Evolutionary conservation across 1,140 invertebrate genomes (phyloP).

Genomic region (Macrotrachela quadricornifera): DNA sequence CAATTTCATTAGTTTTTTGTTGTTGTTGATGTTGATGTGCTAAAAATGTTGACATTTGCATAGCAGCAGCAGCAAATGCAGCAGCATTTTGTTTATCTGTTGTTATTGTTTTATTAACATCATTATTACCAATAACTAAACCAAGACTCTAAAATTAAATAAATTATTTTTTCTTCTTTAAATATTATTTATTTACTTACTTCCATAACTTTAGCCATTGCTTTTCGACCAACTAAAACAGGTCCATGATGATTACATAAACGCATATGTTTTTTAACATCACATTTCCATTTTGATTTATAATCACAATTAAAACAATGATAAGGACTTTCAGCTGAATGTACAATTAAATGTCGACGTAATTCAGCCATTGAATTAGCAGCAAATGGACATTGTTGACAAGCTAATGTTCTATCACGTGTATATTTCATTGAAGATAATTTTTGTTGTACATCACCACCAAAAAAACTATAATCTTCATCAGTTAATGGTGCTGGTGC

Average conservation of each 20-base stretch:
- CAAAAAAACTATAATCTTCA: too few species aligned
- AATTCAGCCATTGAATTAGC: constrained; percentile 24
- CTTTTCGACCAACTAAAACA: constrained; percentile 5
- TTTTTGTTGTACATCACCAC: not conserved
- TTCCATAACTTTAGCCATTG: constrained; percentile 8
- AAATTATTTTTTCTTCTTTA: too few species aligned
- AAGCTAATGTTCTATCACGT: constrained; percentile 5
- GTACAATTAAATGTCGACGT: constrained; percentile 21
- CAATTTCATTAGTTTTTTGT: too few species aligned
- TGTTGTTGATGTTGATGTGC: too few species aligned
- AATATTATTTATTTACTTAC: too few species aligned
- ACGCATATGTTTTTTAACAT: constrained; percentile 27
- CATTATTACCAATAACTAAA: too few species aligned
- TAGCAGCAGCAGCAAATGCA: too few species aligned
- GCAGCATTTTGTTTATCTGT: too few species aligned
- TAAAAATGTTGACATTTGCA: too few species aligned
- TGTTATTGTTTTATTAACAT: too few species aligned
- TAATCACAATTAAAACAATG: constrained; percentile 23
- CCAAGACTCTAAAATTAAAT: too few species aligned
- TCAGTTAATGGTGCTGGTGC: not conserved
- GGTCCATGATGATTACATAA: constrained; percentile 12
- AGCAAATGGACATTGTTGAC: constrained; percentile 24
- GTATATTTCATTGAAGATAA: not conserved
- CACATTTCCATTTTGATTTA: constrained; percentile 27
- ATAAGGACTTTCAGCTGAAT: constrained; percentile 27